Conservation (phyloP, 2,113 vertebrate genomes). For the Murina feae region DNA sequence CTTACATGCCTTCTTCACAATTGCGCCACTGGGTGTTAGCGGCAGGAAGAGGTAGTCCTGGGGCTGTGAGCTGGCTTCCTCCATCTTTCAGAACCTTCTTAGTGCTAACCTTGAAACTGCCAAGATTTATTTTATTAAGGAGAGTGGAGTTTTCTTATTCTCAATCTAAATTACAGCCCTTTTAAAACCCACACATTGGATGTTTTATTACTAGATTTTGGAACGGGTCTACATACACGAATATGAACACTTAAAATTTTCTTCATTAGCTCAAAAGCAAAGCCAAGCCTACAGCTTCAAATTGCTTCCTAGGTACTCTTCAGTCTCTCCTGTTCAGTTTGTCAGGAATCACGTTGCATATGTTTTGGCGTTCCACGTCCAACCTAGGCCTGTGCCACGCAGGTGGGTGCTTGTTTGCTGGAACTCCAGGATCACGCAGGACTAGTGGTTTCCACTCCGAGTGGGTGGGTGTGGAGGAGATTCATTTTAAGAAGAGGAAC, state of each 20-base stretch:
- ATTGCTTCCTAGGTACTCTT: background rate
- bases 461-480: background rate
- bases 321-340: background rate
- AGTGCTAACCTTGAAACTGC: background rate
- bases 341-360: background rate
- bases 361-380: background rate
- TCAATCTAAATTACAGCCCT: background rate
- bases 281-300: background rate
- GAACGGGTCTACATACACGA: background rate
- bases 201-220: conserved; percentile 30
- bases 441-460: background rate
- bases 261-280: background rate
- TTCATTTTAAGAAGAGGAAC: background rate
- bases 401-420: background rate
- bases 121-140: background rate
- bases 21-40: background rate
- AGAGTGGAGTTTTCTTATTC: background rate
- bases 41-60: background rate
- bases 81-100: background rate
- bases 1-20: background rate
- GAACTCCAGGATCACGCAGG: background rate
- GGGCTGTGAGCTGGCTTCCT: background rate
- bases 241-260: background rate
- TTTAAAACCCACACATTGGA: background rate
- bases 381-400: background rate